These are phyloP conservation scores for Aphrocallistes beatrix DNA, from an alignment of 37 sponge, comb jelly and placozoan genomes.

Conservation along the genomic window DNA sequence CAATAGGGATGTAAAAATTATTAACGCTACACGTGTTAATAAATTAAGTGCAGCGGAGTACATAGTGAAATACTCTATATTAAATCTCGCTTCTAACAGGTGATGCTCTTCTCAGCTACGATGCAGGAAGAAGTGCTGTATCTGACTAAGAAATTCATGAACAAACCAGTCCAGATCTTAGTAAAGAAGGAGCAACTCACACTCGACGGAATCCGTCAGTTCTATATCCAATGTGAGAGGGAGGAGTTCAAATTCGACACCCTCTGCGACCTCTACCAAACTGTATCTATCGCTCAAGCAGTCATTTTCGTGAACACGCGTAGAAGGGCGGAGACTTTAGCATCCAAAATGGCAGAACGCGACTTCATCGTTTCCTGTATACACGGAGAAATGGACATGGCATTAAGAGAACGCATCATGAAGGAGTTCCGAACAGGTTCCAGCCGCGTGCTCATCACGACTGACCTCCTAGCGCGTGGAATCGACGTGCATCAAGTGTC, in stretches of 20 bases:
- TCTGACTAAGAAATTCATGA: slow-evolving; percentile 91
- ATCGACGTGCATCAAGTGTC: slow-evolving; percentile 99
- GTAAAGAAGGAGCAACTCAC: slow-evolving; percentile 98
- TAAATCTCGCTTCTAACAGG: no score
- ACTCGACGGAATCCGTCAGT: slow-evolving; percentile 97
- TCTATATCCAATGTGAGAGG: slow-evolving; percentile 89
- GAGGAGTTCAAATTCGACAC: slow-evolving; percentile 99
- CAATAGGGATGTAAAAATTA: no score
- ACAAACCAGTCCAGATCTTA: slow-evolving; percentile 81
- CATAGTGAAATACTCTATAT: no score
- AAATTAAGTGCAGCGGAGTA: no score
- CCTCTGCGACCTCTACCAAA: slow-evolving; percentile 95
- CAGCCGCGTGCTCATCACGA: slow-evolving; percentile 92
- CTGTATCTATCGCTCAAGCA: slow-evolving; percentile 95
- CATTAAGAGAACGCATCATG: slow-evolving; percentile 93
- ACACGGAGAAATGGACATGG: slow-evolving; percentile 99
- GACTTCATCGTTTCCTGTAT: slow-evolving; percentile 95
- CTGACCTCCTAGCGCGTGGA: slow-evolving; percentile 92
- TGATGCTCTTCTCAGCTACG: slow-evolving; percentile 83
- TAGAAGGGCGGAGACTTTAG: slow-evolving; percentile 90
- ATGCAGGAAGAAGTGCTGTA: slow-evolving; percentile 88
- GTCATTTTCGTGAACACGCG: slow-evolving; percentile 98
- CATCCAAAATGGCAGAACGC: slow-evolving; percentile 64
- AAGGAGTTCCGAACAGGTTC: slow-evolving; percentile 91
- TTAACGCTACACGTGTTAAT: no score